A percentile compares a stretch with the other conserved stretches of the same genome.
Conservation (phyloP, 2,888 invertebrate genomes). For the Drosophila borealis region DNA sequence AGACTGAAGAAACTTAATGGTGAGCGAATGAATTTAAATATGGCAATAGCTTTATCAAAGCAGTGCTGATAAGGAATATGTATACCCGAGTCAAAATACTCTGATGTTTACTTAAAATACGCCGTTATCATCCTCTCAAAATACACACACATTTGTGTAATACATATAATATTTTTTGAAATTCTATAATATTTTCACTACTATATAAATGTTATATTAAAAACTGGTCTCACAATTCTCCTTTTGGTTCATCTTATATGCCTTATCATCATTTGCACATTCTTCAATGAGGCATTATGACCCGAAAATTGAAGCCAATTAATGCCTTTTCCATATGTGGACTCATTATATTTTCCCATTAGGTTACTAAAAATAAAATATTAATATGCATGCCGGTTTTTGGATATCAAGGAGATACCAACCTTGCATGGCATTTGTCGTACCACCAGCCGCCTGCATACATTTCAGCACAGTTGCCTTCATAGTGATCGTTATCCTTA, state of each 20-base stretch:
- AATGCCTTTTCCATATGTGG: conserved; percentile 87
- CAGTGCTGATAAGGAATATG: conserved; percentile 10
- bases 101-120: too few species aligned
- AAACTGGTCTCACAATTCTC: not conserved
- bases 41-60: not conserved
- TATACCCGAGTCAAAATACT: not conserved
- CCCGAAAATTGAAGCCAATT: conserved; percentile 90
- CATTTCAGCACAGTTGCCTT: conserved; percentile 88
- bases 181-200: too few species aligned
- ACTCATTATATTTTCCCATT: conserved; percentile 88
- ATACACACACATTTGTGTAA: too few species aligned
- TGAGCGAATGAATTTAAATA: not conserved
- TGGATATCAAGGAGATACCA: not conserved
- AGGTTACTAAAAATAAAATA: conserved; percentile 86
- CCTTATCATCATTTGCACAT: conserved; percentile 88
- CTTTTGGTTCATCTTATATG: conserved; percentile 59
- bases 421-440: conserved; percentile 88
- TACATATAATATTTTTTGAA: too few species aligned
- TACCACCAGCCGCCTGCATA: conserved; percentile 92
- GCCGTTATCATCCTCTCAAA: too few species aligned
- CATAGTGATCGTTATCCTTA: conserved; percentile 89
- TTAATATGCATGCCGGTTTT: not conserved
- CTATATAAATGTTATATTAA: too few species aligned
- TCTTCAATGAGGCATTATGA: conserved; percentile 87
- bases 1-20: conserved; percentile 8